Evolutionary conservation across 2,888 invertebrate genomes (phyloP), one percentile per base, ranked within the genome.

Genomic region (Pollenia angustigena): DNA sequence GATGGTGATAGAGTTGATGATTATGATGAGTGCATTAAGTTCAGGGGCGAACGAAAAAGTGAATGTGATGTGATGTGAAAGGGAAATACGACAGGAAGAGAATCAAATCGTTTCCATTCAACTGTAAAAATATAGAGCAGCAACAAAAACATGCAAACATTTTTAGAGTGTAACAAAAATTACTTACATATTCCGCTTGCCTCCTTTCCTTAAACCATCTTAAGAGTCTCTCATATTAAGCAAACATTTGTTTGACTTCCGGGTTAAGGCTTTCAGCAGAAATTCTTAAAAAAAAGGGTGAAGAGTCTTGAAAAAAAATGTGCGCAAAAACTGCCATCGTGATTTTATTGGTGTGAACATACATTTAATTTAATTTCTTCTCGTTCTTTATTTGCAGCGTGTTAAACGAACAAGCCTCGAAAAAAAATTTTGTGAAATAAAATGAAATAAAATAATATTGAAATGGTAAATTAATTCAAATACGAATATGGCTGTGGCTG

Each of bases 401-500:
- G 66, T 40, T 16, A 54, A 62, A 66, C 40, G 52, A 68, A 60
- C 1, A 44, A 4, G 7, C 14, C 23, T 12, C 18, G 69, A 64
- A 32, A 48, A 32, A 23, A 18, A n/a, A 42, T 9, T 6, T 40
- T 18, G 6, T 2, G 6, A 52, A 44, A 71, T 54, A 62, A 74
- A 80, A n/a, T 71, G 58, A 8, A 71, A n/a, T 14, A 66, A 76
- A 66, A 72, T 54, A 60, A 78, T 64, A 68, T 48, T 60, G 60
- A 71, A 86, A 82, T 64, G 72, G 79, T 68, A 82, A 82, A 78
- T 87, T 81, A 83, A 87, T 80, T 83, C 68, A 76, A 79, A 56
- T 64, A 46, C 44, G 46, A 75, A 75, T 58, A 52, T 18, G 9
- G 16, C 81, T 75, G 64, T 16, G 14, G 54, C 40, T 18, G 32